These are phyloP conservation scores for Agapostemon virescens DNA, from an alignment of 2,888 invertebrate species.

Conservation along the genomic window DNA sequence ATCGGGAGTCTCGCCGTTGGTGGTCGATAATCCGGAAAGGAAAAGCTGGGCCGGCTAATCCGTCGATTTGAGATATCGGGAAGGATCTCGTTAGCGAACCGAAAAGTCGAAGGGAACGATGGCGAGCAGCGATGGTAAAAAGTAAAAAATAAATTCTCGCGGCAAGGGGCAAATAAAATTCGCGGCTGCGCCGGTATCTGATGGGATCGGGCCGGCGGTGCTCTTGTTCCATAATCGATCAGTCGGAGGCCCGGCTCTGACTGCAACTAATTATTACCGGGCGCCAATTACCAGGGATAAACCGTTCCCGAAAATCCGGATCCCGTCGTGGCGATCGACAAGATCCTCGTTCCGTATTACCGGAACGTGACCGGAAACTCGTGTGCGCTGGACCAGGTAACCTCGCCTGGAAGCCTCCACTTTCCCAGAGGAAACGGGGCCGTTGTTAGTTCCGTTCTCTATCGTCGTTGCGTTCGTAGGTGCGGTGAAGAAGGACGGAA, in stretches of 20 bases:
- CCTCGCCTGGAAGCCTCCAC: conserved; percentile 71
- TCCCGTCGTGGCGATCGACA: conserved; percentile 17
- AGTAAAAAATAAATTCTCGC: conserved; percentile 31
- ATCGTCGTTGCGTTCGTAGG: conserved; percentile 3
- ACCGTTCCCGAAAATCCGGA: conserved; percentile 42
- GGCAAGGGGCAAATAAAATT: conserved; percentile 33
- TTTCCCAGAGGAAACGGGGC: conserved; percentile 71
- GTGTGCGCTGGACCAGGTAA: conserved; percentile 70
- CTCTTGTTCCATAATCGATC: conserved; percentile 36
- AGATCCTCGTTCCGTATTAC: conserved; percentile 47
- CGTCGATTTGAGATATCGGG: not conserved
- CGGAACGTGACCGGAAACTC: conserved; percentile 69
- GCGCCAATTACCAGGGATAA: conserved; percentile 48
- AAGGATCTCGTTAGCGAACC: conserved; percentile 17
- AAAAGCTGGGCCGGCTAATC: not conserved
- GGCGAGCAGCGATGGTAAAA: conserved; percentile 13
- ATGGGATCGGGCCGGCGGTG: conserved; percentile 2
- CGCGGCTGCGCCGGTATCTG: conserved; percentile 21
- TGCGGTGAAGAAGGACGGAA: conserved; percentile 1
- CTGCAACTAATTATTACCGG: conserved; percentile 52
- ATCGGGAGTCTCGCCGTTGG: not conserved
- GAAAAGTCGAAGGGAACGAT: conserved; percentile 20
- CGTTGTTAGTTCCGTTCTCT: conserved; percentile 52
- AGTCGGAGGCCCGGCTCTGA: conserved; percentile 29
- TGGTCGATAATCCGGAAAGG: not conserved